These are phyloP conservation scores for Sebastes minor DNA, from an alignment of 2,797 vertebrate species.

Conservation along the genomic window DNA sequence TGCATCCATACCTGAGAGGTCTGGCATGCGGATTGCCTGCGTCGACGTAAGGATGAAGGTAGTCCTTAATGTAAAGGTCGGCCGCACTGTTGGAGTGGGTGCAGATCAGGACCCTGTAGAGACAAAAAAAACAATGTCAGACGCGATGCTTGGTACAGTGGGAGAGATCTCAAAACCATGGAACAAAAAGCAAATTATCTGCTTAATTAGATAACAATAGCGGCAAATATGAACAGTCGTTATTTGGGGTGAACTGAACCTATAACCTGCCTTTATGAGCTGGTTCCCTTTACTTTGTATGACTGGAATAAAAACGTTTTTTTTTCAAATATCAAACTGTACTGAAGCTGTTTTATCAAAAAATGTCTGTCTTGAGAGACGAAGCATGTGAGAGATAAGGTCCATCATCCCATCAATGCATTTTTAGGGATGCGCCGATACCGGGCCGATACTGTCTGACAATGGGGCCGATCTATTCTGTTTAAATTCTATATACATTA, in stretches of 20 bases:
- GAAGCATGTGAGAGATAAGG: not conserved
- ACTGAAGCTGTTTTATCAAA: not conserved
- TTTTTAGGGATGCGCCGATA: no score
- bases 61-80: slow-evolving; percentile 99
- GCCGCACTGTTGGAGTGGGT: slow-evolving; percentile 99
- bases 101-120: slow-evolving; percentile 96
- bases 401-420: not conserved
- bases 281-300: not conserved
- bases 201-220: not conserved
- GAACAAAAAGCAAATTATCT: not conserved
- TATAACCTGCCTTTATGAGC: not conserved
- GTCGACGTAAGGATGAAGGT: slow-evolving; percentile 99
- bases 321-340: not conserved
- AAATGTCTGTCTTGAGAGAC: not conserved
- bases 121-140: slow-evolving; percentile 26
- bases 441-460: no score
- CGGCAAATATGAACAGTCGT: not conserved
- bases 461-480: no score
- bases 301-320: not conserved
- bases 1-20: slow-evolving; percentile 93
- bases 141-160: not conserved
- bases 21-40: slow-evolving; percentile 97
- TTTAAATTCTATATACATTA: no score
- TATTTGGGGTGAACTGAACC: not conserved
- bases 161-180: not conserved